Conservation (phyloP, 2,113 vertebrate genomes). For the Cephalophus harveyi region DNA sequence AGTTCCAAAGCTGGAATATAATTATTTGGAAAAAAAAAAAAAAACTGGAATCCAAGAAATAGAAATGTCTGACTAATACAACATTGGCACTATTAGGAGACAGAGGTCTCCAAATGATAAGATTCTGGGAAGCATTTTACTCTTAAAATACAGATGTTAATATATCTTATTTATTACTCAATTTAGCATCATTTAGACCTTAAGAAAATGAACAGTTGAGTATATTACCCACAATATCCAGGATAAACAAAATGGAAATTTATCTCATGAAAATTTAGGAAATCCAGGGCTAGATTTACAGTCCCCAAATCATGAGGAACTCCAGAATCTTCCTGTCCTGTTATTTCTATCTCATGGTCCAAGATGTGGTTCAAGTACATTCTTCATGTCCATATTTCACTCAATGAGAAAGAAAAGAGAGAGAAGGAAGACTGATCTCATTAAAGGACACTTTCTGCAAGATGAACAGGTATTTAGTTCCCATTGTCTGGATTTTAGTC, state of each 20-base stretch:
- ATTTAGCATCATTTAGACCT: neutral
- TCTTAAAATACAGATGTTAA: neutral
- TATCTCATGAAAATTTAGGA: neutral
- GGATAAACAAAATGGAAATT: neutral
- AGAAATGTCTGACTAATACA: neutral
- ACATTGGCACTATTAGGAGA: neutral
- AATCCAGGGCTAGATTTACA: neutral
- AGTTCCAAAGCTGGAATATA: neutral
- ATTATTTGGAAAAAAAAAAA: neutral
- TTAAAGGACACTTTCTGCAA: neutral
- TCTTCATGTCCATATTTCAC: neutral
- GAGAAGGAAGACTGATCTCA: neutral
- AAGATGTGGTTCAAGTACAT: neutral
- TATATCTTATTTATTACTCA: neutral
- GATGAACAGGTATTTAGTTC: neutral
- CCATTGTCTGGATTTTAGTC: neutral
- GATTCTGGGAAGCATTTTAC: neutral
- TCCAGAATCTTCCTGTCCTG: neutral
- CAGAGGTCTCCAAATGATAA: neutral
- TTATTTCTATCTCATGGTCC: neutral
- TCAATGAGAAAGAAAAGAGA: neutral
- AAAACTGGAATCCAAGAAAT: neutral
- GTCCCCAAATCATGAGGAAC: neutral
- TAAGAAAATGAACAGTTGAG: neutral
- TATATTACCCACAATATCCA: neutral